phyloP scores from a whole-genome alignment of 2,113 vertebrate genomes.

The Donacobius atricapilla region DNA sequence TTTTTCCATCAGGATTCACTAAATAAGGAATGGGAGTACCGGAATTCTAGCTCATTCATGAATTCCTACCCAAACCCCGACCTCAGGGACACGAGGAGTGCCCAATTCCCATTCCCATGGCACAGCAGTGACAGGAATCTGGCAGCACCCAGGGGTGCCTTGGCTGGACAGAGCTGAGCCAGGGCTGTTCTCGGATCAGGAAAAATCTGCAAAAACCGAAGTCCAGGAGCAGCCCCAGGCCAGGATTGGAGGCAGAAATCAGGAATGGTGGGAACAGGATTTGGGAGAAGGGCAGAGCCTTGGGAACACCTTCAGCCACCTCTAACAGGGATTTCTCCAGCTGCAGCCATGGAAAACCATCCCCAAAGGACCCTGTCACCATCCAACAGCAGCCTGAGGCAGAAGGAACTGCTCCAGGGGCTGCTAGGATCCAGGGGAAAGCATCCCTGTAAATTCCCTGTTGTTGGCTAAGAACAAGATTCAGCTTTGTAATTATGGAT shows the following conservation, averaged over 20 bases:
- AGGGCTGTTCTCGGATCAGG: background rate
- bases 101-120: background rate
- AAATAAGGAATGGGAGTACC: background rate
- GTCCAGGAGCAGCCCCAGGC: background rate
- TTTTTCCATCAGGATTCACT: background rate
- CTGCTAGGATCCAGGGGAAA: background rate
- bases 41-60: background rate
- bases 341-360: background rate
- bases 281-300: background rate
- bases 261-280: background rate
- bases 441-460: background rate
- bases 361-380: background rate
- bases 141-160: background rate
- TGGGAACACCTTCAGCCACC: background rate
- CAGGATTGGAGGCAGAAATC: background rate
- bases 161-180: background rate
- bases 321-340: background rate
- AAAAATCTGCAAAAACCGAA: background rate
- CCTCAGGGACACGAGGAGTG: accelerated
- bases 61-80: background rate
- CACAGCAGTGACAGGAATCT: background rate
- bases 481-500: background rate
- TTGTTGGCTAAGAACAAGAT: background rate
- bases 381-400: background rate
- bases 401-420: background rate